A percentile compares a stretch with the other conserved stretches of the same genome.
phyloP scores from a whole-genome alignment of 2,113 vertebrate species.

The Cavia porcellus region DNA sequence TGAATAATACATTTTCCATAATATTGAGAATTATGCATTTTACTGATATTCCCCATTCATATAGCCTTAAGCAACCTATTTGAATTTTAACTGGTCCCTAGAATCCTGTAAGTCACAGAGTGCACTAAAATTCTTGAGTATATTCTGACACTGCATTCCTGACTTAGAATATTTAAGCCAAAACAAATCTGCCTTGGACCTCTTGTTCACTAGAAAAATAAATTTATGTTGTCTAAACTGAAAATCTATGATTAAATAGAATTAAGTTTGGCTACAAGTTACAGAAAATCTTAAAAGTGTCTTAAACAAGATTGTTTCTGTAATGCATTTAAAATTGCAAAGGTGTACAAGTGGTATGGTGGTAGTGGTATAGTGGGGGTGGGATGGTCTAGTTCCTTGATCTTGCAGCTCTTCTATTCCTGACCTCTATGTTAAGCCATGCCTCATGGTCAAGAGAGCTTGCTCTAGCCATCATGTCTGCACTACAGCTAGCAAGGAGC shows the following conservation, averaged over 20 bases:
- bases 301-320: conserved; percentile 30
- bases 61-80: neutral
- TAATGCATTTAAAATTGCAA: conserved; percentile 1
- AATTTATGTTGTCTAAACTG: neutral
- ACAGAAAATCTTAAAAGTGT: conserved; percentile 31
- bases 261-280: neutral
- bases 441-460: neutral
- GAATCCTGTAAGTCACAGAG: conserved; percentile 11
- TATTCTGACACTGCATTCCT: neutral
- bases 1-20: conserved; percentile 37
- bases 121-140: conserved; percentile 22
- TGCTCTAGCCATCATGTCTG: neutral
- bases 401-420: neutral
- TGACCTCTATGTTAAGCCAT: neutral
- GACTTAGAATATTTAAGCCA: neutral
- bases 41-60: neutral
- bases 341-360: neutral
- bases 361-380: neutral
- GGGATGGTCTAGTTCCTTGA: neutral
- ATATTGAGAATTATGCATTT: neutral
- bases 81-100: conserved; percentile 14
- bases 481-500: neutral
- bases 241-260: neutral
- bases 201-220: neutral
- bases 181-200: neutral